Evolutionary conservation across 2,113 vertebrate genomes (phyloP), one percentile per base, ranked within the genome.

Genomic region (Alligator sinensis): DNA sequence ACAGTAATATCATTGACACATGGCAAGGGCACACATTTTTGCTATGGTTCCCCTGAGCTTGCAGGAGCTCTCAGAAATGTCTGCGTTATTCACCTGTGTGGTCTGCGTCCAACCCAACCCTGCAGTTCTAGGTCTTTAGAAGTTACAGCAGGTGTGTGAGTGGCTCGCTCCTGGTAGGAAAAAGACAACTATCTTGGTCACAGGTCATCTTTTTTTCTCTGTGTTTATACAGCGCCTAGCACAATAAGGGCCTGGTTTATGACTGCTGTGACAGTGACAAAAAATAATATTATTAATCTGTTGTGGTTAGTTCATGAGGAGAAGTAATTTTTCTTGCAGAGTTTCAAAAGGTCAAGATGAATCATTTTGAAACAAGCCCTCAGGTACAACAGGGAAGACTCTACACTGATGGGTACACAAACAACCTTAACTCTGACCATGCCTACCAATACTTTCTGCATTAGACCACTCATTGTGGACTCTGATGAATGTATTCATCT

Each of bases 1-100:
- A 30, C 2, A 8, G 16, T 19, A 19, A 0, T 19, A 34, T 34
- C 68, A n/a, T 5, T 1, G 30, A 22, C 11, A 6, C 38, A 18
- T 30, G n/a, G 66, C n/a, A 34, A 70, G n/a, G 66, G 18, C 16
- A 28, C 17, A 3, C 9, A 5, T 70, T 34, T 30, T 19, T 11
- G 19, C 5, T 38, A 30, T 19, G 18, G 30, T 72, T 38, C n/a
- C 18, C 19, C 19, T 14, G 30, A 12, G 68, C 30, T 21, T 38
- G 19, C 5, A 21, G 66, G n/a, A 30, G n/a, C 66, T 34, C 66
- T 68, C 62, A 27, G 25, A 3, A 14, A 28, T 28, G n/a, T 38
- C 63, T 14, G 9, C 5, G 12, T 68, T n/a, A 68, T 68, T 68
- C 28, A n/a, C n/a, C 15, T 17, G 28, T 2, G 27, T n/a, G 28